A percentile compares a stretch with the other conserved stretches of the same genome.
Evolutionary conservation across 2,888 invertebrate genomes (phyloP).

Genomic region (Gymnoscelis rufifasciata): DNA sequence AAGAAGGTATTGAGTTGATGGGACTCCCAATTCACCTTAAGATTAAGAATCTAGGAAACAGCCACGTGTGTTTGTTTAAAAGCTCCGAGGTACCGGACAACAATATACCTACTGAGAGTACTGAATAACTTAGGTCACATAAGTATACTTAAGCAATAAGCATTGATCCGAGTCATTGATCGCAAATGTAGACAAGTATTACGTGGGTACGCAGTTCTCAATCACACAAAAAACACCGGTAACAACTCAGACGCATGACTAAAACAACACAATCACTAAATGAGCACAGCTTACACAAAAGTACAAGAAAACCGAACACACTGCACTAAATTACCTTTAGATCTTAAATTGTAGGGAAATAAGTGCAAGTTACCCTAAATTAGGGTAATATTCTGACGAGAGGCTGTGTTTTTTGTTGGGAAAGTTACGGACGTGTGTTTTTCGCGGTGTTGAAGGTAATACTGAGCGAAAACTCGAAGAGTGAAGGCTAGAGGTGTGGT

Average conservation of each 20-base stretch:
- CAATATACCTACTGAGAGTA: too few relatives aligned
- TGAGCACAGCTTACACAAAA: conserved; percentile 22
- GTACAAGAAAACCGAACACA: conserved; percentile 27
- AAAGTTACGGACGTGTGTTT: conserved; percentile 33
- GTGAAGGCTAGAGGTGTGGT: not conserved
- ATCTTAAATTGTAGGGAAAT: conserved; percentile 52
- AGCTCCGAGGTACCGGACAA: too few relatives aligned
- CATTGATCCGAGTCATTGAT: not conserved
- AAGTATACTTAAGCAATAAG: too few relatives aligned
- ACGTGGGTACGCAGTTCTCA: conserved; percentile 5
- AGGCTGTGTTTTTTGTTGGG: not conserved
- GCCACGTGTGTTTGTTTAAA: too few relatives aligned
- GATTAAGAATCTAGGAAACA: too few relatives aligned
- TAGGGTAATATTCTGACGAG: not conserved
- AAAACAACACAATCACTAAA: conserved; percentile 6
- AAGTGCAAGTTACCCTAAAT: conserved; percentile 30
- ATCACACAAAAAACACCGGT: conserved; percentile 30
- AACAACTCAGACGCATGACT: conserved; percentile 33
- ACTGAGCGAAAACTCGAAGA: conserved; percentile 38
- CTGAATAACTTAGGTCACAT: too few relatives aligned
- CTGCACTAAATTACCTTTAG: conserved; percentile 47
- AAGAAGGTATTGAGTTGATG: too few relatives aligned
- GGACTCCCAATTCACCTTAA: too few relatives aligned
- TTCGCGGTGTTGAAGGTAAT: conserved; percentile 45
- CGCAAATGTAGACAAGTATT: conserved; percentile 1